Conservation (phyloP, 2,888 invertebrate genomes). For the Margaritifera margaritifera region DNA sequence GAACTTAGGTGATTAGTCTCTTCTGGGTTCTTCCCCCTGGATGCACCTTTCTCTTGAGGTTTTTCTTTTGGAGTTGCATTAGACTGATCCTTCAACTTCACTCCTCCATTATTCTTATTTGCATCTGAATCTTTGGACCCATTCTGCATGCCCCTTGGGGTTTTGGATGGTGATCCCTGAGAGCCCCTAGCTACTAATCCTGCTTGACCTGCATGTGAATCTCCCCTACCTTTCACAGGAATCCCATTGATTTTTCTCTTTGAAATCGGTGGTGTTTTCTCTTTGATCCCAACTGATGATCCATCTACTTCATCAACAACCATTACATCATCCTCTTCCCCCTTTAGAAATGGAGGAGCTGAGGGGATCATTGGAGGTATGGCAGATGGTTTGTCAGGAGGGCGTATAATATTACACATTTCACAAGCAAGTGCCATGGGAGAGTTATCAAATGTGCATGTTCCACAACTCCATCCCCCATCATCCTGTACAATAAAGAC, state of each 20-base stretch:
- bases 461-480: constrained; percentile 84
- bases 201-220: no score
- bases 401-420: constrained; percentile 81
- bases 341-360: not conserved
- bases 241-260: no score
- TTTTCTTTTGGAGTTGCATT: constrained; percentile 3
- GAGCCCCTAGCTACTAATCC: no score
- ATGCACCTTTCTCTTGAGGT: not conserved
- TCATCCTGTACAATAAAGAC: not conserved
- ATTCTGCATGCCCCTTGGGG: no score
- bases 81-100: not conserved
- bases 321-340: not conserved
- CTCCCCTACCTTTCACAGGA: no score
- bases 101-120: no score
- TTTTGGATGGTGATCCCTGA: no score
- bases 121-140: no score
- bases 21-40: not conserved
- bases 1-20: not conserved
- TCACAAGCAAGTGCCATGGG: constrained; percentile 83
- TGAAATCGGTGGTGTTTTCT: no score
- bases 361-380: constrained; percentile 1
- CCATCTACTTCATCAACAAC: constrained; percentile 5
- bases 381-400: constrained; percentile 1
- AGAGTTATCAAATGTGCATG: constrained; percentile 90
- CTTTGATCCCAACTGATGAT: not conserved